Conservation (phyloP, 2,888 invertebrate genomes). For the Resseliella maxima region DNA sequence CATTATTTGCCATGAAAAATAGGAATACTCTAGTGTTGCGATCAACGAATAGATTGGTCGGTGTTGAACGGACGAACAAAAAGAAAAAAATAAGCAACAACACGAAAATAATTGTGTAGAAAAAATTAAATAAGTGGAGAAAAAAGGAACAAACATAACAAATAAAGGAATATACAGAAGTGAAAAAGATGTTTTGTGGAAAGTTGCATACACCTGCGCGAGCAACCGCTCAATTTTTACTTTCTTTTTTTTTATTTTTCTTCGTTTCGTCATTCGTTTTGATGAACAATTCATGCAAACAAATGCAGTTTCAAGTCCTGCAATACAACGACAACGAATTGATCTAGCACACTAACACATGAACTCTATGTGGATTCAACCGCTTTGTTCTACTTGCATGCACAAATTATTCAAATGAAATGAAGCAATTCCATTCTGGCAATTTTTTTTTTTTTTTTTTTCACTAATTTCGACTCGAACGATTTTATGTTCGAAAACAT, state of each 20-base stretch:
- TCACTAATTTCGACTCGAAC: too few relatives aligned
- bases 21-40: constrained; percentile 26
- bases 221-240: constrained; percentile 13
- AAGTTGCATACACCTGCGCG: constrained; percentile 52
- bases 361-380: background rate
- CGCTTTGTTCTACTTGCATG: background rate
- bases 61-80: background rate
- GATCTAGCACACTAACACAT: background rate
- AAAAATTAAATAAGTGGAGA: too few relatives aligned
- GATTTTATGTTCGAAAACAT: too few relatives aligned
- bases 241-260: background rate
- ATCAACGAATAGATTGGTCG: constrained; percentile 25
- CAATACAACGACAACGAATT: background rate
- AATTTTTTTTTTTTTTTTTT: background rate
- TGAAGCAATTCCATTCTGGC: background rate
- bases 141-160: too few relatives aligned
- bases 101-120: too few relatives aligned
- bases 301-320: background rate
- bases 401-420: background rate
- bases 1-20: constrained; percentile 51
- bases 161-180: constrained; percentile 11
- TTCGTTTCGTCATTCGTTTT: background rate
- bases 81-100: background rate
- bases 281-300: background rate
- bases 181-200: constrained; percentile 51